phyloP scores from a whole-genome alignment of 2,113 vertebrate genomes.

The Petrocephalus zakoni region DNA sequence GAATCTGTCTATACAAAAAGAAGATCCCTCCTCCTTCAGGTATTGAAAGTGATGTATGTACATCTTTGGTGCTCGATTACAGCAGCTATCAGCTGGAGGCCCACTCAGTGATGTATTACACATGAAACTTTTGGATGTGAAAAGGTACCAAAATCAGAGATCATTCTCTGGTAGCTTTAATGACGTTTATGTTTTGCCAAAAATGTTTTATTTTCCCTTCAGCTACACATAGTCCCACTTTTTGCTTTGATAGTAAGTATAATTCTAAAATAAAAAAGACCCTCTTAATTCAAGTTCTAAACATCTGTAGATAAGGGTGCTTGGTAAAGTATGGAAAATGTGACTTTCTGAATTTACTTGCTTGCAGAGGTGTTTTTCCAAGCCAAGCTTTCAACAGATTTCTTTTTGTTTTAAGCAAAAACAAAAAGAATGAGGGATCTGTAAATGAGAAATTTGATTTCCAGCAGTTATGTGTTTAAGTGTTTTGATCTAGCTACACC shows the following conservation, averaged over 20 bases:
- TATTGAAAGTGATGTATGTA: background rate
- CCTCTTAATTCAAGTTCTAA: background rate
- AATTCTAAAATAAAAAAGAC: background rate
- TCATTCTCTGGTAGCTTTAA: background rate
- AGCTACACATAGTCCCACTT: background rate
- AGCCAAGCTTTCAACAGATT: background rate
- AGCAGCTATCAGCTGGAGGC: background rate
- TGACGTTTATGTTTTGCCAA: background rate
- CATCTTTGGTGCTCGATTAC: background rate
- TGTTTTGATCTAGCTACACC: background rate
- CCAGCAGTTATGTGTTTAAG: background rate
- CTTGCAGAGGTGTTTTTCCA: background rate
- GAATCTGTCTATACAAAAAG: conserved; percentile 20
- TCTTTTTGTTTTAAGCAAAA: background rate
- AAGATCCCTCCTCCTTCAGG: conserved; percentile 43
- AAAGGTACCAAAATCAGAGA: background rate
- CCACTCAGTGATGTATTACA: background rate
- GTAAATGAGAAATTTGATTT: background rate
- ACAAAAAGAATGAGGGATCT: background rate
- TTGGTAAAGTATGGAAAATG: background rate
- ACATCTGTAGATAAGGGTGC: background rate
- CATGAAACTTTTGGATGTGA: background rate
- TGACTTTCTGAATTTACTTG: background rate
- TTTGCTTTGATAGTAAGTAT: background rate
- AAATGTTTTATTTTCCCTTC: background rate